A percentile compares a stretch with the other conserved stretches of the same genome.
These are phyloP conservation scores for Chrysolina oricalcia DNA, from an alignment of 2,888 invertebrate species.

Conservation along the genomic window DNA sequence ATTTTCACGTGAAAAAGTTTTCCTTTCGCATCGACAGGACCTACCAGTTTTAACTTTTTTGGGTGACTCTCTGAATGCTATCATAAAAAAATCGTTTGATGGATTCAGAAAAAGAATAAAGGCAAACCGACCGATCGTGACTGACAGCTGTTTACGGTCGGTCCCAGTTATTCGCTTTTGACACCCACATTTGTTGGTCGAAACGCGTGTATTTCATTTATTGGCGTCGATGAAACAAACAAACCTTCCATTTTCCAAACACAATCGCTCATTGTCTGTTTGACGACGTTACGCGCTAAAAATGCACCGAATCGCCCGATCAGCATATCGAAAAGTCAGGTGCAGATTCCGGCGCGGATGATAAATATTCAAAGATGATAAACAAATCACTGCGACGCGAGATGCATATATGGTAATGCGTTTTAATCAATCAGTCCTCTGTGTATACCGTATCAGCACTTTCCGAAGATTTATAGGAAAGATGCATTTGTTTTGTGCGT, in stretches of 20 bases:
- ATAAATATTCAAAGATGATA: slow-evolving; percentile 32
- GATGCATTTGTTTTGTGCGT: slow-evolving; percentile 23
- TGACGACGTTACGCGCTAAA: background rate
- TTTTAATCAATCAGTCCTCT: slow-evolving; percentile 30
- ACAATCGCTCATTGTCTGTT: slow-evolving; percentile 16
- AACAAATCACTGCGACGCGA: slow-evolving; percentile 32
- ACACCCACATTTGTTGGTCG: slow-evolving; percentile 14
- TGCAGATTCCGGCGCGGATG: slow-evolving; percentile 16
- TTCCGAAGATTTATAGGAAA: slow-evolving; percentile 40
- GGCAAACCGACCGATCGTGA: background rate
- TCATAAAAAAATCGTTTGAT: background rate
- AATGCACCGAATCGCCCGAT: slow-evolving; percentile 6
- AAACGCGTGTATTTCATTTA: background rate
- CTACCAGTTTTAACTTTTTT: too few relatives aligned
- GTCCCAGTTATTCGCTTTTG: background rate
- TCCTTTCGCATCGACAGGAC: too few relatives aligned
- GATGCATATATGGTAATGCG: slow-evolving; percentile 25
- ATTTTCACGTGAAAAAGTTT: too few relatives aligned
- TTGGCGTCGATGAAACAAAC: slow-evolving; percentile 15
- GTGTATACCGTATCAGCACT: slow-evolving; percentile 43
- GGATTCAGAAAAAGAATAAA: background rate
- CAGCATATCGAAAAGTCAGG: slow-evolving; percentile 30
- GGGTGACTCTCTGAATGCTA: too few relatives aligned
- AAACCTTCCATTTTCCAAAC: slow-evolving; percentile 17
- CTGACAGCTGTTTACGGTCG: background rate